These are phyloP conservation scores for Plagiodera versicolora DNA, from an alignment of 2,888 invertebrate species.

Conservation along the genomic window DNA sequence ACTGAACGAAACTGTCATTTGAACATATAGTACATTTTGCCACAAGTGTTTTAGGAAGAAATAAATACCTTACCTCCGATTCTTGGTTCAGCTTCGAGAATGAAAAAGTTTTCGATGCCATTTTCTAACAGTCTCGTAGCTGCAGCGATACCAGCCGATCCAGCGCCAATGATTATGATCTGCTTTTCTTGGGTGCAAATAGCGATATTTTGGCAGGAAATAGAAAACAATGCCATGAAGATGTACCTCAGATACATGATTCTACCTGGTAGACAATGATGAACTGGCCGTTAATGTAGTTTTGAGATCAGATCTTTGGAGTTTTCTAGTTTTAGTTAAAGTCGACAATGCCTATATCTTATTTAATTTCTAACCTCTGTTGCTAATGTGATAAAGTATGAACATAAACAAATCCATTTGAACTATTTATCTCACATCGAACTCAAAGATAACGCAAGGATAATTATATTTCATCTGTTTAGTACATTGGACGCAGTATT, in stretches of 20 bases:
- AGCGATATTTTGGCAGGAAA: neutral
- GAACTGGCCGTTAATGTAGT: neutral
- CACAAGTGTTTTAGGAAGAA: no score
- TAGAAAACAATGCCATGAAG: neutral
- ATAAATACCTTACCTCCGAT: slow-evolving; percentile 49
- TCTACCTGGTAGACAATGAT: neutral
- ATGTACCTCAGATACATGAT: neutral
- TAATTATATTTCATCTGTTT: no score
- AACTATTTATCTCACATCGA: no score
- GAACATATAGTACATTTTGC: no score
- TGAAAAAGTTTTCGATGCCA: slow-evolving; percentile 54
- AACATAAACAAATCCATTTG: no score
- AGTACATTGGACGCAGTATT: no score
- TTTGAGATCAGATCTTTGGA: neutral
- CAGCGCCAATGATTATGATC: slow-evolving; percentile 26
- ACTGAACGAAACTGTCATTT: no score
- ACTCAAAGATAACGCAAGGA: no score
- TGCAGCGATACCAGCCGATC: slow-evolving; percentile 53
- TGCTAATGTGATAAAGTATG: no score
- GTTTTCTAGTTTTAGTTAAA: neutral
- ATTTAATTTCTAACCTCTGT: no score
- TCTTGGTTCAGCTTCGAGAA: slow-evolving; percentile 52
- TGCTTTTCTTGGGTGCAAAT: neutral
- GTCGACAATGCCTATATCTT: no score
- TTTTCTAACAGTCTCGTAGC: slow-evolving; percentile 56